A percentile compares a stretch with the other conserved stretches of the same genome.
These are phyloP conservation scores for Pleuronectes platessa DNA, from an alignment of 2,113 vertebrate genomes.

Conservation along the genomic window DNA sequence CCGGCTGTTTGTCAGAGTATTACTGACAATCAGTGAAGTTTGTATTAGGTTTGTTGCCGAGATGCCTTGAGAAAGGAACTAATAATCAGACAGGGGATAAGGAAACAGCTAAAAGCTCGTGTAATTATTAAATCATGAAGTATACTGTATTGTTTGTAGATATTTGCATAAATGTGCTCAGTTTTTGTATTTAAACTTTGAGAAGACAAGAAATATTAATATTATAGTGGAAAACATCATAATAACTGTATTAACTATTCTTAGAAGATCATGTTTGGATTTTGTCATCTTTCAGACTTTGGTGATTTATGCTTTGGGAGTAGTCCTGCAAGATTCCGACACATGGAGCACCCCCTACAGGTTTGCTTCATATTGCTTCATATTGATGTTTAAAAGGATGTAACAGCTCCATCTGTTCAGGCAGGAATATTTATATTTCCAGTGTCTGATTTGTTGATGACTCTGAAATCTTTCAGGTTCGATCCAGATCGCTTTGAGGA, in stretches of 20 bases:
- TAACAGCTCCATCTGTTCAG: not conserved
- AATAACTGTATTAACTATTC: too few species aligned
- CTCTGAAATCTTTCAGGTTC: conserved; percentile 82
- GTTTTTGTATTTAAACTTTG: too few species aligned
- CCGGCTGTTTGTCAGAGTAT: not conserved
- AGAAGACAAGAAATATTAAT: too few species aligned
- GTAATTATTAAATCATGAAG: too few species aligned
- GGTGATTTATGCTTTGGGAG: conserved; percentile 94
- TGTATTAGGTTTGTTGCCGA: not conserved
- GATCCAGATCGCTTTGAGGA: conserved; percentile 92
- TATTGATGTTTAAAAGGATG: not conserved
- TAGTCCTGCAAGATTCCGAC: conserved; percentile 90
- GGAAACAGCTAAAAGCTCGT: too few species aligned
- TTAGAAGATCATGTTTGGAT: not conserved
- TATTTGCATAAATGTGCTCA: too few species aligned
- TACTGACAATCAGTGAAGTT: not conserved
- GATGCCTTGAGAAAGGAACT: not conserved
- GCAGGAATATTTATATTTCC: not conserved
- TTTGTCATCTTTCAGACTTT: conserved; percentile 85
- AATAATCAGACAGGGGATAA: too few species aligned
- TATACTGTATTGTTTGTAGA: too few species aligned
- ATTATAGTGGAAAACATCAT: too few species aligned
- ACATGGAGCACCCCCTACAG: conserved; percentile 91
- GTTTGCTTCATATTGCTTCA: conserved; percentile 64
- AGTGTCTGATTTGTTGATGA: not conserved